Evolutionary conservation across 2,888 invertebrate genomes (phyloP), one percentile per base, ranked within the genome.

Genomic region (Yponomeuta malinellus): DNA sequence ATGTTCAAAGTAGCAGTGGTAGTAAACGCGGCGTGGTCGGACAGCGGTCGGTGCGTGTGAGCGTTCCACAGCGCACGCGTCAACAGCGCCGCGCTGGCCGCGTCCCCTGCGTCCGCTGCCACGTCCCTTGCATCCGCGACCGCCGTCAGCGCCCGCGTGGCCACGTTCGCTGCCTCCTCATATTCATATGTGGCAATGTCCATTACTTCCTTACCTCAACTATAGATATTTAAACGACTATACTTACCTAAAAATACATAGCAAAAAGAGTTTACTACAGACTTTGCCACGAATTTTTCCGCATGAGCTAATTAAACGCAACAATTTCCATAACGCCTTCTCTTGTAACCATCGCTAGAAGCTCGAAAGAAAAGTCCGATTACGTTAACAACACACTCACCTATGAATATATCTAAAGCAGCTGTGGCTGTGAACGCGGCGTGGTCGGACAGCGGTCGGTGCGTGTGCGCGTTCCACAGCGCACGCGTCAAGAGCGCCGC

Each of bases 1-100:
- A 23, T 23, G 23, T 95, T 94, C 72, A 97, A 79, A 0, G 91
- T 88, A 0, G 78, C 75, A 0, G 86, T 81, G 0, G 88, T 87
- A 1, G 79, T 79, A 2, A 83, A 78, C 63, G 86, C 86, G 15
- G 78, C 81, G 72, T 73, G 71, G 0, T 82, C 73, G 8, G 77
- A 76, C 23, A 89, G 79, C 69, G 87, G 83, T 2, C 74, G 48
- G 73, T 82, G 87, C 74, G 87, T 84, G 71, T 85, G 83, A 71
- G 82, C 81, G 74, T 82, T 82, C 82, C 82, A 82, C 59, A 89
- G 43, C 77, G 85, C 74, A 78, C 89, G 75, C 75, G 85, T 74
- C 74, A 86, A 71, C 80, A 85, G 73, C 77, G 84, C 79, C 1
- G 83, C 82, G 63, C 84, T 73, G 63, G 77, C 72, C 9, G 83